Conservation (phyloP, 1,140 invertebrate genomes). For the Latrodectus geometricus region DNA sequence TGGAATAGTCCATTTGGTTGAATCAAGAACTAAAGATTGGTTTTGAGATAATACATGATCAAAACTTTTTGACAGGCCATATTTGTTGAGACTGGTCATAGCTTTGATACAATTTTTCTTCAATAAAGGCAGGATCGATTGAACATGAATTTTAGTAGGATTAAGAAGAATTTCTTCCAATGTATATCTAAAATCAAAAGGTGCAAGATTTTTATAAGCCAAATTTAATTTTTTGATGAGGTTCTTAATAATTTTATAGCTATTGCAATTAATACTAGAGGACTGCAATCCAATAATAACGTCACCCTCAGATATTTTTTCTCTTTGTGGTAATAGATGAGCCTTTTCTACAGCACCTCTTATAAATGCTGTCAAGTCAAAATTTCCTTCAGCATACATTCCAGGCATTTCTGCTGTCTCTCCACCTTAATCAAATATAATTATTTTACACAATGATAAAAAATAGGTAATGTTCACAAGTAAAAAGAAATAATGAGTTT, state of each 20-base stretch:
- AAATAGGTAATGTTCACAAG: too few relatives aligned
- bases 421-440: conserved; percentile 75
- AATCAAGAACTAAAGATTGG: conserved; percentile 79
- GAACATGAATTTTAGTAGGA: conserved; percentile 93
- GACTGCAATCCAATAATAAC: conserved; percentile 88
- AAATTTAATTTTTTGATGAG: conserved; percentile 80
- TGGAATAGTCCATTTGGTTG: conserved; percentile 80
- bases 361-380: conserved; percentile 95
- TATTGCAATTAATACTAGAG: conserved; percentile 93
- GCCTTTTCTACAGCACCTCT: conserved; percentile 88
- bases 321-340: conserved; percentile 79
- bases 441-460: too few relatives aligned
- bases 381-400: conserved; percentile 87
- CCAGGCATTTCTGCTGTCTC: conserved; percentile 98
- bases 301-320: conserved; percentile 82
- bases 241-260: conserved; percentile 92
- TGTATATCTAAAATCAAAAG: conserved; percentile 77
- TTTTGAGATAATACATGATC: conserved; percentile 79
- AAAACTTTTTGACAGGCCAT: conserved; percentile 92
- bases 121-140: conserved; percentile 80
- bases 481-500: too few relatives aligned
- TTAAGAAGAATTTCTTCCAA: conserved; percentile 77
- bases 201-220: conserved; percentile 78
- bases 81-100: conserved; percentile 94
- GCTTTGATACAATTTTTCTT: conserved; percentile 83